Conservation (phyloP, 2,888 invertebrate genomes). For the Lysandra coridon region DNA sequence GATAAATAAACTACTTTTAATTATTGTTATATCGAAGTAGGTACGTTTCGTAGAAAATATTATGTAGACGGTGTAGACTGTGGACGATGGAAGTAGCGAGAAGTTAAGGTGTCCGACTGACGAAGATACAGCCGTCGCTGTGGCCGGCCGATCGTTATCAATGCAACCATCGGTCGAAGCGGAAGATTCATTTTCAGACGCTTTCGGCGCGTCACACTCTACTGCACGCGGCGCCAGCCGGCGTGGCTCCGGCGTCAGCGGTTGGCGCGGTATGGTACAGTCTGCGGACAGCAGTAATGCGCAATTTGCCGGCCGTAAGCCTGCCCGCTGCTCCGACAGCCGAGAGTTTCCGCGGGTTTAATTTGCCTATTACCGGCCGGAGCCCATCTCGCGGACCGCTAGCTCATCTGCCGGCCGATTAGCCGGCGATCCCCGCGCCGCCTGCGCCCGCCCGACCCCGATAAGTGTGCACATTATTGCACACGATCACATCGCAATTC, state of each 20-base stretch:
- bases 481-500: background rate
- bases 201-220: too few relatives aligned
- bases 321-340: background rate
- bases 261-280: background rate
- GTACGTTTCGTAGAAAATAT: background rate
- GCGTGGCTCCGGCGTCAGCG: background rate
- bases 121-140: too few relatives aligned
- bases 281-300: background rate
- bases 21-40: background rate
- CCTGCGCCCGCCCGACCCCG: background rate
- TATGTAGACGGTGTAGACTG: background rate
- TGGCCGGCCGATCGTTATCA: too few relatives aligned
- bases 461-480: background rate
- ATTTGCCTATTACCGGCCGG: conserved; percentile 31
- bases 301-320: background rate
- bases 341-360: background rate
- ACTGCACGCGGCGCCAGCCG: too few relatives aligned
- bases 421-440: background rate
- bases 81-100: background rate
- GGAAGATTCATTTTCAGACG: too few relatives aligned
- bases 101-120: background rate
- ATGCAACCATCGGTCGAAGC: too few relatives aligned
- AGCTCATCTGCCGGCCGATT: conserved; percentile 32
- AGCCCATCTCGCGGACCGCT: conserved; percentile 30
- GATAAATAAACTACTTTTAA: background rate